A percentile compares a stretch with the other conserved stretches of the same genome.
Conservation (phyloP, 2,888 invertebrate genomes). For the Drosophila falleni region DNA sequence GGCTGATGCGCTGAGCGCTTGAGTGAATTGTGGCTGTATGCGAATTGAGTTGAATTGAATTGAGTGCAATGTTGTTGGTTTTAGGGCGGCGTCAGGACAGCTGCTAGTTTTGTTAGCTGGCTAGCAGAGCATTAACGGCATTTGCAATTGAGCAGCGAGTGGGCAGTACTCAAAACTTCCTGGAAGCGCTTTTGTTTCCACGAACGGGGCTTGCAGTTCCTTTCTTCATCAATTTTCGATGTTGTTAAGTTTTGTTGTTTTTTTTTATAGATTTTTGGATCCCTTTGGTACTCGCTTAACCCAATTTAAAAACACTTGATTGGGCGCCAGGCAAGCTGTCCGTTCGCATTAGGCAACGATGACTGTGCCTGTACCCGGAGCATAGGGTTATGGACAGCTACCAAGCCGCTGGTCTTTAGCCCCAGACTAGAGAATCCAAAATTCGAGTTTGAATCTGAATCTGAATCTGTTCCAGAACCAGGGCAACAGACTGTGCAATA, state of each 20-base stretch:
- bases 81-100: conserved; percentile 67
- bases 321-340: conserved; percentile 83
- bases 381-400: conserved; percentile 65
- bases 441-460: conserved; percentile 1
- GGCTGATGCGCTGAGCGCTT: conserved; percentile 17
- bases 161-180: conserved; percentile 71
- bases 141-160: conserved; percentile 66
- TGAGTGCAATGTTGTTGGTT: conserved; percentile 57
- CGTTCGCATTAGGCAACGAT: conserved; percentile 65
- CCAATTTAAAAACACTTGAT: conserved; percentile 83
- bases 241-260: not conserved
- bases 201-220: conserved; percentile 56
- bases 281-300: conserved; percentile 54
- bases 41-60: conserved; percentile 11
- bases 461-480: conserved; percentile 43
- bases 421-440: conserved; percentile 37
- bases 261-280: not conserved
- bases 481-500: conserved; percentile 54
- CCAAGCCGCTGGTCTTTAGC: conserved; percentile 80
- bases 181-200: conserved; percentile 69
- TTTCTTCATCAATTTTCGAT: not conserved
- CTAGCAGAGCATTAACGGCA: conserved; percentile 50
- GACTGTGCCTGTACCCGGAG: conserved; percentile 8
- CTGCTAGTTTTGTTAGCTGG: conserved; percentile 17
- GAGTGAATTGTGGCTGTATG: conserved; percentile 32